Conservation (phyloP, 2,797 vertebrate species). For the Dendrocincla fuliginosa region DNA sequence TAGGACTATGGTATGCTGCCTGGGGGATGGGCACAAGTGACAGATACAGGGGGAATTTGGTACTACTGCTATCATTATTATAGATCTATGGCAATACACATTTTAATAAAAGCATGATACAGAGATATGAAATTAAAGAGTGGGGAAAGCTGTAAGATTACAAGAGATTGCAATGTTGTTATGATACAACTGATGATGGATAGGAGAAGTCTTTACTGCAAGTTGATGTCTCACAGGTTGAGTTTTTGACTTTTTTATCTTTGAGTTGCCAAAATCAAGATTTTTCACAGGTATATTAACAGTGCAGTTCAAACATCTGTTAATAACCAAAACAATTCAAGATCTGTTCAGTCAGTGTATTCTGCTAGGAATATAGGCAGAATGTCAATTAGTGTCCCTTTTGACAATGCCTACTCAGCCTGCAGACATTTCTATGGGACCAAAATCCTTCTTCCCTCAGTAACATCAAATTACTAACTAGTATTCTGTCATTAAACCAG, state of each 20-base stretch:
- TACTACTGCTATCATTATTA: background rate
- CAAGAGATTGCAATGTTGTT: background rate
- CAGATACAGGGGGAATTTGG: background rate
- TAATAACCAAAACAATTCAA: background rate
- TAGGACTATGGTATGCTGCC: background rate
- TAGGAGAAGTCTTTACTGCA: background rate
- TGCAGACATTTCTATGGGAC: background rate
- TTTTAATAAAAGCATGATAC: background rate
- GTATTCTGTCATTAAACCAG: background rate
- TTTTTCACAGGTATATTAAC: background rate
- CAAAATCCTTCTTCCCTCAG: background rate
- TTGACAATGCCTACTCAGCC: background rate
- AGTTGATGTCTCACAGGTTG: fast-evolving
- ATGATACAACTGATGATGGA: background rate
- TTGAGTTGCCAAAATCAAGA: background rate
- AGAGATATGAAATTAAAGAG: background rate
- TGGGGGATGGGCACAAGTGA: background rate
- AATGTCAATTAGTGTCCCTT: background rate
- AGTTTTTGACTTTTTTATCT: background rate
- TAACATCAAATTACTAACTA: background rate
- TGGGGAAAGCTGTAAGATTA: background rate
- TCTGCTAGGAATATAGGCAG: background rate
- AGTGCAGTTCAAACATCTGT: background rate
- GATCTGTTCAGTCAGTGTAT: background rate
- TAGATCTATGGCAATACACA: background rate